Base-by-base conservation (phyloP, 2,797 vertebrate genomes). In the Menidia menidia region DNA sequence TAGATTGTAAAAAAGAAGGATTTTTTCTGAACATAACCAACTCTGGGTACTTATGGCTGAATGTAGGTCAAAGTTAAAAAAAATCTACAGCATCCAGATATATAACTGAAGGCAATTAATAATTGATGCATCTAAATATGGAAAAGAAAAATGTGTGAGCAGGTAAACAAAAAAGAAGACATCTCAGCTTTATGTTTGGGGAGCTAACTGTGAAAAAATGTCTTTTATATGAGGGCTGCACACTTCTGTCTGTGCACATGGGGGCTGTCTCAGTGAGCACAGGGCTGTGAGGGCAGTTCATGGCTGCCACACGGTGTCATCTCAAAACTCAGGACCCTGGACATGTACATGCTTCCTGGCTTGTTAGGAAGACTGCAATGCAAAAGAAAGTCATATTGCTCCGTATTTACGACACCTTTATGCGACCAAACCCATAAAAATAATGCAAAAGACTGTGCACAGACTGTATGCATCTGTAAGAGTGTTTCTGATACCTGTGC, bases 51-150 rank as follows among this genome's bases (percentile, higher is more conserved):
- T 25, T 58, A 33, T 15, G 60, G 30, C 43, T 45, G 47, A 62
- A 58, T 33, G 30, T 58, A 59, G 44, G 69, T 74, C 74, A 74
- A 31, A 68, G 6, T 75, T 43, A 87, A 56, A 59, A 52, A 56
- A 12, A 75, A 45, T 45, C 57, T 32, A 16, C 41, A 41, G 66
- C 25, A 25, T 52, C 67, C 53, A 60, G 45, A 75, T 50, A 42
- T 41, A 72, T 58, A 55, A 73, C 50, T n/a, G 9, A 62, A 1
- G 13, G 59, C 13, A 19, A 57, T 64, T 44, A 67, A 73, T 77
- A 56, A 66, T 65, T 43, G 9, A 78, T 52, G 18, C 41, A 16
- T 18, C 16, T 48, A 25, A 61, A 25, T 44, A 53, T 15, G 18
- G 9, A 59, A 39, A 39, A 39, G 25, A 71, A 62, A 56, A 19